Conservation (phyloP, 2,888 invertebrate species). For the Crepidodera aurea region DNA sequence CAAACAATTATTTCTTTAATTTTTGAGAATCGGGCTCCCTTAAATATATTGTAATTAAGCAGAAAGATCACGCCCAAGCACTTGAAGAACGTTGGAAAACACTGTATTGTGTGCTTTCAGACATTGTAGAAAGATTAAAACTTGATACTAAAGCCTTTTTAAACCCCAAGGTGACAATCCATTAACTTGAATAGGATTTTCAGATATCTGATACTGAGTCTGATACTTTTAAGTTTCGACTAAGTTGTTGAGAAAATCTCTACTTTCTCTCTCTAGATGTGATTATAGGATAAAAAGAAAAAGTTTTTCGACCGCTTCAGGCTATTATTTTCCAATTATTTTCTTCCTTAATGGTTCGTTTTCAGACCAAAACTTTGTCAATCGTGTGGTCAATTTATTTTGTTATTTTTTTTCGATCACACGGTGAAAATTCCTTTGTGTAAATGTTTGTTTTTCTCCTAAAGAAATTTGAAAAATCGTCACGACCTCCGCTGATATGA, state of each 20-base stretch:
- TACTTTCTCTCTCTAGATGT: neutral
- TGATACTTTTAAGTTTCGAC: slow-evolving; percentile 3
- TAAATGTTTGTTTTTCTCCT: no score
- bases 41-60: no score
- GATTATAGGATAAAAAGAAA: neutral
- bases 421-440: no score
- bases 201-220: slow-evolving; percentile 4
- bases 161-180: slow-evolving; percentile 12
- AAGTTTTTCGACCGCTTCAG: neutral
- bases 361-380: neutral
- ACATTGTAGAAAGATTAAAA: slow-evolving; percentile 2
- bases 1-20: no score
- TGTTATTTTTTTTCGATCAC: neutral
- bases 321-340: slow-evolving; percentile 12
- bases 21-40: no score
- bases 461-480: no score
- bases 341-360: neutral
- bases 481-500: no score
- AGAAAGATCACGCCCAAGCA: no score
- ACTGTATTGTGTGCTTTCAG: neutral
- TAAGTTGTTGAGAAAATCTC: neutral
- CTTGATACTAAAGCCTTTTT: neutral
- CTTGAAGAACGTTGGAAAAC: no score
- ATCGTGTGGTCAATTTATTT: neutral
- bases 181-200: slow-evolving; percentile 14